Evolutionary conservation across 2,797 vertebrate genomes (phyloP), one percentile per base, ranked within the genome.

Genomic region (Bradypodion ventrale): DNA sequence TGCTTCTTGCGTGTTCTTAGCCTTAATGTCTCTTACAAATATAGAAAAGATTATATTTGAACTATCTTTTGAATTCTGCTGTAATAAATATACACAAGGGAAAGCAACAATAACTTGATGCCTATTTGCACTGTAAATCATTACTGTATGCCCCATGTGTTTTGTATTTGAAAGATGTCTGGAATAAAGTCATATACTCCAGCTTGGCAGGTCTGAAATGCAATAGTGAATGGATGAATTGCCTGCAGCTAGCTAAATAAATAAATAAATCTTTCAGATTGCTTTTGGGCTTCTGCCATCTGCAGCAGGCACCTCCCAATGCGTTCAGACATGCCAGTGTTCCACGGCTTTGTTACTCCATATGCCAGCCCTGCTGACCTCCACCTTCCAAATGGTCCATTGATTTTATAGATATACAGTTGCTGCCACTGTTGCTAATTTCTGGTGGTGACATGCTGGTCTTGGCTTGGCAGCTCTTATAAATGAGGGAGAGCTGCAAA

Each of bases 221-320:
- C 0, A 0, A 79, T 76, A 74, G 84, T 60, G 80, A 90, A 75
- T 75, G 69, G 86, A 86, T 86, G 37, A 3, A 0, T 90, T 7
- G 0, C 84, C 78, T 83, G 52, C 77, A 83, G 89, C 83, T 84
- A 84, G 29, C 15, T 29, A 35, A 37, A 35, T 44, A 21, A 46
- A n/a, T 29, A 70, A 70, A 86, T 85, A 78, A 74, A 87, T 59
- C 1, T 37, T 87, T 0, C 0, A 91, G 89, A 85, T 86, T 83
- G 87, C 86, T 93, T 79, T 89, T 90, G 87, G 85, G 86, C 83
- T 87, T 83, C 83, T 87, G 90, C 90, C 90, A 90, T 90, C 91
- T 93, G 90, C 0, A 0, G 81, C 87, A 92, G 91, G 80, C 90
- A 80, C 84, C 87, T 87, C 87, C 85, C 1, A 4, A 70, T 78